Percentiles rank a stretch among this genome's conserved stretches.
phyloP scores from a whole-genome alignment of 2,113 vertebrate genomes.

The Conger conger region DNA sequence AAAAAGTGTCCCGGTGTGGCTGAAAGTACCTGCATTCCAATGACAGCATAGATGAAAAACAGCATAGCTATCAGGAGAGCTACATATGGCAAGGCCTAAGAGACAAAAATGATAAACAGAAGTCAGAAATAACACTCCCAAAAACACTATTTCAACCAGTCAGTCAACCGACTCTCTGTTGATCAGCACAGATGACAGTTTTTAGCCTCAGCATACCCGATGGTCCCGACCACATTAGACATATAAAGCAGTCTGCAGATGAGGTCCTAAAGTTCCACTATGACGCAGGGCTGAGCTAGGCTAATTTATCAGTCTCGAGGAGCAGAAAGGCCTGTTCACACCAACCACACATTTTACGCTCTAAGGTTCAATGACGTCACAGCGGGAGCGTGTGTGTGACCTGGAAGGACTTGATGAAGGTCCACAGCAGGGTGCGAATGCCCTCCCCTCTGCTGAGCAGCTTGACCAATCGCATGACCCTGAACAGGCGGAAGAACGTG shows the following conservation, averaged over 20 bases:
- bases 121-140: neutral
- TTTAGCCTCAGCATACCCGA: neutral
- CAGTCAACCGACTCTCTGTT: neutral
- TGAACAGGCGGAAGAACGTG: slow-evolving; percentile 98
- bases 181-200: neutral
- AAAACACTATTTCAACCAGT: neutral
- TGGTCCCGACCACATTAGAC: neutral
- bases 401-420: slow-evolving; percentile 99
- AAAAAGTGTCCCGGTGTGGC: too few relatives aligned
- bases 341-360: too few relatives aligned
- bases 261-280: too few relatives aligned
- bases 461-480: slow-evolving; percentile 97
- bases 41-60: slow-evolving; percentile 99
- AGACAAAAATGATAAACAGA: slow-evolving; percentile 19
- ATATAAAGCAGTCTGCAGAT: neutral
- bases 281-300: too few relatives aligned
- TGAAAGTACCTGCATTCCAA: slow-evolving; percentile 94
- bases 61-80: slow-evolving; percentile 97
- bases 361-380: neutral
- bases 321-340: too few relatives aligned
- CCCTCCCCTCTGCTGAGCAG: slow-evolving; percentile 95
- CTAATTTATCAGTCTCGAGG: too few relatives aligned
- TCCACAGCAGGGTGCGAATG: slow-evolving; percentile 95
- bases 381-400: slow-evolving; percentile 59
- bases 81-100: slow-evolving; percentile 92